These are phyloP conservation scores for Pterois miles DNA, from an alignment of 2,797 vertebrate genomes.

Conservation along the genomic window DNA sequence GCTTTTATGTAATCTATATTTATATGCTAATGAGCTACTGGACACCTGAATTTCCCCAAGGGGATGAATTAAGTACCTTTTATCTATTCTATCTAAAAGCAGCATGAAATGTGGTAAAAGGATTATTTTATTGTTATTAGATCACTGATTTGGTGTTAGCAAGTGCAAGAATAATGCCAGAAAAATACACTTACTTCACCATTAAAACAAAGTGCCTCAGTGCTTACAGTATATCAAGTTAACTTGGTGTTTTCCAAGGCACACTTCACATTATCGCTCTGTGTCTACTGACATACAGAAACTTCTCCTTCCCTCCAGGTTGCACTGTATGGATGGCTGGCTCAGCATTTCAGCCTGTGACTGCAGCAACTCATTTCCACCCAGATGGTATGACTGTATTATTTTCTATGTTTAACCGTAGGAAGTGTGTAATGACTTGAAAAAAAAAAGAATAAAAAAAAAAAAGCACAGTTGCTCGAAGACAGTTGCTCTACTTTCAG, in stretches of 20 bases:
- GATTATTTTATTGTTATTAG: neutral
- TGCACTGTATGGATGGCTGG: constrained; percentile 41
- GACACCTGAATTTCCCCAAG: too few relatives aligned
- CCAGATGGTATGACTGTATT: constrained; percentile 59
- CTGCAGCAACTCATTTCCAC: constrained; percentile 52
- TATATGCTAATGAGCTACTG: too few relatives aligned
- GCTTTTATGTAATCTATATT: too few relatives aligned
- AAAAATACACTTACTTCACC: neutral
- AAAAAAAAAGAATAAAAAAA: constrained; percentile 15
- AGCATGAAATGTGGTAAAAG: neutral
- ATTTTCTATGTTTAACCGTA: constrained; percentile 46
- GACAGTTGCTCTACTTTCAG: constrained; percentile 30
- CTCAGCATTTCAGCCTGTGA: constrained; percentile 50
- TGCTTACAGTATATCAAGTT: neutral
- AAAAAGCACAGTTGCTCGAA: constrained; percentile 1
- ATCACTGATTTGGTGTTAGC: neutral
- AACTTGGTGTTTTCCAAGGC: neutral
- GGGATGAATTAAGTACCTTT: too few relatives aligned
- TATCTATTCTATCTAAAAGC: neutral
- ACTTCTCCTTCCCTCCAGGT: constrained; percentile 49
- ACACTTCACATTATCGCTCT: constrained; percentile 2
- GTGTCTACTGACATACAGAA: constrained; percentile 24
- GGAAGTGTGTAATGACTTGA: constrained; percentile 55
- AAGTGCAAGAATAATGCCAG: neutral
- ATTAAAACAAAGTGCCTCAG: neutral